Conservation (phyloP, 2,888 invertebrate genomes). For the Prostheceraeus crozeri region DNA sequence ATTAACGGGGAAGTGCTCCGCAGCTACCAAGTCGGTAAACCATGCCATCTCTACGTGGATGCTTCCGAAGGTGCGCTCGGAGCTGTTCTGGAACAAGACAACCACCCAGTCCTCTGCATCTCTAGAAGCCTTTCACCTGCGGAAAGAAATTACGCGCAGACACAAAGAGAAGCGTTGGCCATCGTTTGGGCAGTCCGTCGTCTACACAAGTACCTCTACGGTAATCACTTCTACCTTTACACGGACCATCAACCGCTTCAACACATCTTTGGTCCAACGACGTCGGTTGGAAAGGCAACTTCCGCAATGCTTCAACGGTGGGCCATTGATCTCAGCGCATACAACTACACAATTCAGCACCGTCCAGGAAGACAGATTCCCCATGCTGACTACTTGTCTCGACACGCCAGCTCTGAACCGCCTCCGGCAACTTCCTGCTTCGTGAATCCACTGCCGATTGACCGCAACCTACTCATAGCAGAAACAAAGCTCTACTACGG, state of each 20-base stretch:
- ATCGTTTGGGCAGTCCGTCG: slow-evolving; percentile 15
- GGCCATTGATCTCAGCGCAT: slow-evolving; percentile 23
- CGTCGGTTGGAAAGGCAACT: slow-evolving; percentile 2
- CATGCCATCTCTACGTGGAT: slow-evolving; percentile 2
- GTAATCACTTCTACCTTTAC: slow-evolving; percentile 7
- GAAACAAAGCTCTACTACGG: slow-evolving; percentile 11
- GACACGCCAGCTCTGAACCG: background rate
- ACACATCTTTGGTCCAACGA: background rate
- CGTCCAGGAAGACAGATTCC: slow-evolving; percentile 11
- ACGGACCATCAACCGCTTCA: slow-evolving; percentile 12
- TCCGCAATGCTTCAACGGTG: slow-evolving; percentile 20
- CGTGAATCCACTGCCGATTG: slow-evolving; percentile 3
- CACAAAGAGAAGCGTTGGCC: slow-evolving; percentile 13
- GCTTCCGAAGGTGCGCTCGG: slow-evolving; percentile 4
- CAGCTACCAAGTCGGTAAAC: background rate
- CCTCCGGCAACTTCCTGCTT: background rate
- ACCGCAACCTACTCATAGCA: background rate
- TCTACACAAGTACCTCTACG: slow-evolving; percentile 9
- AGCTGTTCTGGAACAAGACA: slow-evolving; percentile 20
- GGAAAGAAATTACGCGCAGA: slow-evolving; percentile 10
- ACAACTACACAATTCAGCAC: slow-evolving; percentile 13
- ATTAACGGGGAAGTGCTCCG: slow-evolving; percentile 4
- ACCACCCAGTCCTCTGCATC: slow-evolving; percentile 11
- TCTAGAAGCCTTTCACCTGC: background rate
- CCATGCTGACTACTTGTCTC: slow-evolving; percentile 20